These are phyloP conservation scores for Naja naja DNA, from an alignment of 2,113 vertebrate species.

Conservation along the genomic window DNA sequence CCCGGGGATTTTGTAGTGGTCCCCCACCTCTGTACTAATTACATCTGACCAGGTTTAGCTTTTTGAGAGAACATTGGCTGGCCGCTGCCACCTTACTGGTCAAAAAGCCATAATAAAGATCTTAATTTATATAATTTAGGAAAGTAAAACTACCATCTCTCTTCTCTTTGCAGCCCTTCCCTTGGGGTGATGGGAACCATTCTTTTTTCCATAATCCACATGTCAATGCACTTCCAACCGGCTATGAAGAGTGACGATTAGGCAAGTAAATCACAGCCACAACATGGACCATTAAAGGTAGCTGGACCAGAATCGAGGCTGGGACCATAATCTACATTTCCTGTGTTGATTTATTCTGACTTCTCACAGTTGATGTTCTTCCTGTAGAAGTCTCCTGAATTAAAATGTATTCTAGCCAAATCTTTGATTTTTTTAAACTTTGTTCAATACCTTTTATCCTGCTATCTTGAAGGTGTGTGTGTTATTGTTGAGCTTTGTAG, in stretches of 20 bases:
- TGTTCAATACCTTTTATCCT: background rate
- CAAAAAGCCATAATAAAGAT: background rate
- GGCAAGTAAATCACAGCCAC: slow-evolving; percentile 51
- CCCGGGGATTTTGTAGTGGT: background rate
- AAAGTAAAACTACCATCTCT: background rate
- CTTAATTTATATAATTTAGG: background rate
- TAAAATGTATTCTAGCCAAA: slow-evolving; percentile 54
- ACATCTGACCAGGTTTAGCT: background rate
- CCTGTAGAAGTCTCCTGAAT: slow-evolving; percentile 53
- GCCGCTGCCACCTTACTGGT: background rate
- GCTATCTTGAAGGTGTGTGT: background rate
- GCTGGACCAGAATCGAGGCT: slow-evolving; percentile 56
- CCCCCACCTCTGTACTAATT: background rate
- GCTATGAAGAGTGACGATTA: slow-evolving; percentile 84
- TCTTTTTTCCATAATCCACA: slow-evolving; percentile 88
- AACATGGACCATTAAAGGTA: slow-evolving; percentile 62
- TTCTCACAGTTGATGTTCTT: slow-evolving; percentile 20
- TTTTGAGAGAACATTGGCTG: background rate
- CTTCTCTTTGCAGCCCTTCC: slow-evolving; percentile 81
- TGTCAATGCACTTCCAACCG: slow-evolving; percentile 84
- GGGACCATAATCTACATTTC: slow-evolving; percentile 40
- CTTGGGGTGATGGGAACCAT: slow-evolving; percentile 93
- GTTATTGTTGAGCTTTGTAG: background rate
- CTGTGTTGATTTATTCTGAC: slow-evolving; percentile 36
- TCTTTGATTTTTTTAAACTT: background rate